Evolutionary conservation across 2,888 invertebrate genomes (phyloP), one percentile per base, ranked within the genome.

Genomic region (Aporophyla lueneburgensis): DNA sequence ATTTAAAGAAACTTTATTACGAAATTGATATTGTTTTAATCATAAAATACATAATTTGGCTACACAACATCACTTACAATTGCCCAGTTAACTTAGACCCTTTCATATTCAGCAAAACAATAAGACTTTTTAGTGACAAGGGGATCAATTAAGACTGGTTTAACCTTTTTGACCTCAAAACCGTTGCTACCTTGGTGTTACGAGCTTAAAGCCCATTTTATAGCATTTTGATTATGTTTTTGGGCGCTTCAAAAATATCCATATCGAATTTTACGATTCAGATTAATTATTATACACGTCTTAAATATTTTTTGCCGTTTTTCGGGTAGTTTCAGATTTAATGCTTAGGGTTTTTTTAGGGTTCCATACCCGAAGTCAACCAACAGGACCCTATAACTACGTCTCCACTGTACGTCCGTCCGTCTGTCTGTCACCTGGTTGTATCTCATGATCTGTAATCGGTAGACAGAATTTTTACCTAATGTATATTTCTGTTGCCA

Each of bases 101-200:
- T 27, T 67, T 5, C 12, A 6, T 46, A 19, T 72, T 46, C 9
- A 65, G 66, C 65, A 33, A 74, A 27, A 84, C 78, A 80, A 84
- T 69, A 76, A 70, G 63, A 72, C 9, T 43, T 70, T 1, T 27
- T 33, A 49, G 7, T 71, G 21, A 40, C 33, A n/a, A 24, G 27
- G 10, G n/a, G 76, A 4, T 80, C 66, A 80, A 74, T 46, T 62
- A 54, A 83, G 16, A 40, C 51, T 82, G 79, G 89, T 69, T 63
- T 74, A 76, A 86, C 87, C 88, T 87, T 83, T 82, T 83, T 85
- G 86, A 88, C 89, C 88, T 86, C 68, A 80, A 77, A 84, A 43
- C 73, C 68, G 78, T 81, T 72, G 87, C 81, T 84, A 74, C 89
- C 78, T 89, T 79, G 78, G 69, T 58, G 69, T 76, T 81, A 83